A percentile compares a stretch with the other conserved stretches of the same genome.
phyloP scores from a whole-genome alignment of 2,888 invertebrate genomes.

The Amphipyra tragopoginis region DNA sequence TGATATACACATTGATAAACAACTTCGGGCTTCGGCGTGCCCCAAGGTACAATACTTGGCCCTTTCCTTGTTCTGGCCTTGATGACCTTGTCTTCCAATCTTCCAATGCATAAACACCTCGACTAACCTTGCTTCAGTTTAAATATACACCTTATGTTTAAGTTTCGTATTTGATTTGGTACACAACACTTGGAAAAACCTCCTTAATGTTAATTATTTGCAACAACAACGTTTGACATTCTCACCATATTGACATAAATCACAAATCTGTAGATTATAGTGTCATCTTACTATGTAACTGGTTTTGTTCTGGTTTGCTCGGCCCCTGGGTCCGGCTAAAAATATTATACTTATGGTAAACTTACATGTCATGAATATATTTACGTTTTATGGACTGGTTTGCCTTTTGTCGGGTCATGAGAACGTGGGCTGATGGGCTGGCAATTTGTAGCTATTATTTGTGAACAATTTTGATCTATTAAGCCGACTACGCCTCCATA shows the following conservation, averaged over 20 bases:
- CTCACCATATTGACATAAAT: constrained; percentile 18
- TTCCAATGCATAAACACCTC: neutral
- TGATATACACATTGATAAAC: neutral
- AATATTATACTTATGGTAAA: constrained; percentile 33
- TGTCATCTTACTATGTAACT: constrained; percentile 36
- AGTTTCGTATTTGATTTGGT: constrained; percentile 12
- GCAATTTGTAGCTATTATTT: constrained; percentile 32
- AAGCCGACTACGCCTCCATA: constrained; percentile 26
- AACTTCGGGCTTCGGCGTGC: constrained; percentile 4
- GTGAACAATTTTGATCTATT: constrained; percentile 38
- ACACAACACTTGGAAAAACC: constrained; percentile 26
- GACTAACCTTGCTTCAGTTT: constrained; percentile 11
- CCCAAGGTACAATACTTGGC: constrained; percentile 20
- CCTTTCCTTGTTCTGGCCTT: constrained; percentile 4
- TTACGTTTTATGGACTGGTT: constrained; percentile 34
- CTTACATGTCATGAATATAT: constrained; percentile 37
- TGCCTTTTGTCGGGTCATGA: constrained; percentile 28
- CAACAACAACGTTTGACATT: constrained; percentile 32
- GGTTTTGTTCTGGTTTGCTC: constrained; percentile 33
- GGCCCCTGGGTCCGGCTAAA: constrained; percentile 38
- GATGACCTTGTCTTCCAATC: neutral
- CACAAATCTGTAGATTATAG: constrained; percentile 38
- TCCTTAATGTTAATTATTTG: constrained; percentile 32
- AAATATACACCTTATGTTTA: constrained; percentile 18
- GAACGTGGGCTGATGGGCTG: constrained; percentile 39